Evolutionary conservation across 2,888 invertebrate genomes (phyloP), one percentile per base, ranked within the genome.

Genomic region (Lacanobia wlatinum): DNA sequence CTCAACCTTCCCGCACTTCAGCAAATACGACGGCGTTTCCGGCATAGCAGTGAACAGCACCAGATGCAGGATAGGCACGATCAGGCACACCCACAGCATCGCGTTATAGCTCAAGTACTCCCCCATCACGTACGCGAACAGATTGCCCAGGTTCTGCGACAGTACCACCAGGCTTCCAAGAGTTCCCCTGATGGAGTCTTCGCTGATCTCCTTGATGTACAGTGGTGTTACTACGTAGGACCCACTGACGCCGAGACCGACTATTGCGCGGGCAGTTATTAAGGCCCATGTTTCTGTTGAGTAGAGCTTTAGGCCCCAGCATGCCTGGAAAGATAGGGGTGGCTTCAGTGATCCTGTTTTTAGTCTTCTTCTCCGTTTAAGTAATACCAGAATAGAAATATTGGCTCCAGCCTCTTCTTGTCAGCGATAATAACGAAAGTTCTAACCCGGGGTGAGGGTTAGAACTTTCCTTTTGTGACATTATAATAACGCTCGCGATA

Each of bases 171-270:
- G 82, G 70, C 93, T 95, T 0, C 96, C 96, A 8, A 96, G 84
- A 0, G 92, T 94, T 0, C 96, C 96, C 66, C 96, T 86, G 62
- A 96, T 93, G 9, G 93, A 91, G 72, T 96, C 95, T 61, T 96
- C 95, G 80, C 96, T 95, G 68, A 95, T 96, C 75, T 96, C 96
- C 72, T 96, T 96, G 73, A 96, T 94, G 87, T 96, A 96, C 0
- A 96, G 82, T 0, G 96, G 96, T 0, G 95, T 95, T 66, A 96
- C 96, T 0, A 96, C 95, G 77, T 95, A 96, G 23, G 93, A 92
- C 0, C 96, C 96, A 46, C 94, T 93, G 0, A 95, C 94, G 0
- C 96, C 95, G 0, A 96, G 83, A 0, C 96, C 96, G 10, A 96
- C 89, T 10, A 95, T 92, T 0, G 93, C 95, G 14, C 96, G 88